phyloP scores from a whole-genome alignment of 92 coral and sea anemone species.

The Heteractis magnifica region DNA sequence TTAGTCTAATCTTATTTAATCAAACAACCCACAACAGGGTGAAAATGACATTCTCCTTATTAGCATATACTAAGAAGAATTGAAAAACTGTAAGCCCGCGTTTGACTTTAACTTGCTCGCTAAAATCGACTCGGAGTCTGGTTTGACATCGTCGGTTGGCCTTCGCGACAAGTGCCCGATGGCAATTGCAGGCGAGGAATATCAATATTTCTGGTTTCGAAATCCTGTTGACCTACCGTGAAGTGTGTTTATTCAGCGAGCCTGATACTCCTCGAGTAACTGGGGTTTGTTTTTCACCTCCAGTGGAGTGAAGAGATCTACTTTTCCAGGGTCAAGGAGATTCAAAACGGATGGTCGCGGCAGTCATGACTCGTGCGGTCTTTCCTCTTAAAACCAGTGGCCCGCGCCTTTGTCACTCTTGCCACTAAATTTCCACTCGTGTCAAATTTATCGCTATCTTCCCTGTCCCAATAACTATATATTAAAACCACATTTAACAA shows the following conservation, averaged over 20 bases:
- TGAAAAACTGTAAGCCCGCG: neutral
- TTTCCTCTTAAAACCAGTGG: constrained; percentile 34
- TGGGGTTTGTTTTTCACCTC: neutral
- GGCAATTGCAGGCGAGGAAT: neutral
- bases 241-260: constrained; percentile 38
- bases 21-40: constrained; percentile 88
- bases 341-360: constrained; percentile 28
- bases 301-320: neutral
- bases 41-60: constrained; percentile 69
- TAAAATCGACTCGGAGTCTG: neutral
- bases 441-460: constrained; percentile 65
- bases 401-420: constrained; percentile 45
- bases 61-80: constrained; percentile 23
- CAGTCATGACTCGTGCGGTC: neutral
- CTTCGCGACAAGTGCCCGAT: neutral
- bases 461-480: constrained; percentile 61
- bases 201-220: neutral
- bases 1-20: constrained; percentile 90
- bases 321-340: constrained; percentile 72
- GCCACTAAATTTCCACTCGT: constrained; percentile 36
- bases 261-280: constrained; percentile 20
- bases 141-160: neutral
- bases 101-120: neutral
- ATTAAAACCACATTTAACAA: constrained; percentile 79
- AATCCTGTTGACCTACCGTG: constrained; percentile 38